Evolutionary conservation across 2,888 invertebrate species (phyloP).

Genomic region (Meliscaeva auricollis): DNA sequence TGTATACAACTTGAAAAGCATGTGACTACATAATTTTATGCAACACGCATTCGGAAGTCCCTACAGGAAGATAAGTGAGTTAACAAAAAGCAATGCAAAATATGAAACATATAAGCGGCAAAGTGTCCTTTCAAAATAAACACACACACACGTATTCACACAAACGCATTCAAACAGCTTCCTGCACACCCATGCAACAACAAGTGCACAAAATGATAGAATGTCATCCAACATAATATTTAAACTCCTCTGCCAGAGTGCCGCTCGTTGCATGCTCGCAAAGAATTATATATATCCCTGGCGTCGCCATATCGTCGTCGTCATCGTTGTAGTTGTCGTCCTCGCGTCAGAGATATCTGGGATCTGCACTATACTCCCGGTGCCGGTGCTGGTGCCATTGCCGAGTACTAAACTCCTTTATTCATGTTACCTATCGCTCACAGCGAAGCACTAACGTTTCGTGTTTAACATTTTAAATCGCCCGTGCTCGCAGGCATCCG

Average conservation of each 20-base stretch:
- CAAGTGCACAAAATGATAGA: constrained; percentile 48
- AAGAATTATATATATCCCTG: constrained; percentile 49
- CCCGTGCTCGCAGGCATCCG: constrained; percentile 69
- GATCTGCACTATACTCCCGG: background rate
- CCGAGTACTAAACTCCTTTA: constrained; percentile 46
- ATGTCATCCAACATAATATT: constrained; percentile 68
- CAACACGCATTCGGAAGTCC: constrained; percentile 30
- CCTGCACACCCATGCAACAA: constrained; percentile 26
- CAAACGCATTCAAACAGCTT: background rate
- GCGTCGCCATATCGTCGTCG: constrained; percentile 43
- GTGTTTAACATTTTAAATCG: constrained; percentile 75
- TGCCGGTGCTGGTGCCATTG: background rate
- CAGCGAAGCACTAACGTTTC: constrained; percentile 48
- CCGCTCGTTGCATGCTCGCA: background rate
- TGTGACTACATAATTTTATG: constrained; percentile 1
- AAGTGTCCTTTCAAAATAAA: constrained; percentile 16
- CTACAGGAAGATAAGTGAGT: constrained; percentile 30
- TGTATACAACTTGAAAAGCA: constrained; percentile 4
- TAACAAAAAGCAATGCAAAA: constrained; percentile 31
- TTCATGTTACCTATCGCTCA: constrained; percentile 50
- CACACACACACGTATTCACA: background rate
- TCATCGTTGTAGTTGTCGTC: constrained; percentile 8
- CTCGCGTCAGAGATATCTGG: constrained; percentile 42
- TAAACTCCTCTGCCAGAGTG: constrained; percentile 53
- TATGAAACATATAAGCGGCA: constrained; percentile 19